These are phyloP conservation scores for Caretta caretta DNA, from an alignment of 2,113 vertebrate species.

Conservation along the genomic window DNA sequence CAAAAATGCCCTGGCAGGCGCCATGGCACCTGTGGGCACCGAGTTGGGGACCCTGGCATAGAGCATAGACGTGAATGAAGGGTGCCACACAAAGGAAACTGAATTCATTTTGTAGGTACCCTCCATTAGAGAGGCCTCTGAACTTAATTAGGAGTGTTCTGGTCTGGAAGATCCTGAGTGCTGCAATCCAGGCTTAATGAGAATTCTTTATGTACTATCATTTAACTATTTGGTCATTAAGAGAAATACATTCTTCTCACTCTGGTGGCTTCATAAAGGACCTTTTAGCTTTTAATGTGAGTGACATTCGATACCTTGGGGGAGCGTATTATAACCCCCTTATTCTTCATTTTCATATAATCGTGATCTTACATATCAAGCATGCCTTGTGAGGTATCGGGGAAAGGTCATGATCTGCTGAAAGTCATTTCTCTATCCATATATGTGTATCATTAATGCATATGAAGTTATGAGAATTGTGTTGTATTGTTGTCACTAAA, in stretches of 20 bases:
- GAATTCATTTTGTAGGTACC: background rate
- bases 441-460: too few relatives aligned
- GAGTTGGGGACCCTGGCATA: background rate
- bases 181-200: background rate
- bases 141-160: background rate
- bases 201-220: background rate
- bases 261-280: background rate
- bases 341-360: too few relatives aligned
- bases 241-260: background rate
- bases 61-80: background rate
- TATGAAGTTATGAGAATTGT: too few relatives aligned
- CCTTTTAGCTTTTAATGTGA: conserved; percentile 40
- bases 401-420: too few relatives aligned
- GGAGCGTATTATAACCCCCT: too few relatives aligned
- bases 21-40: too few relatives aligned
- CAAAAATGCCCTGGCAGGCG: too few relatives aligned
- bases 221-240: conserved; percentile 29
- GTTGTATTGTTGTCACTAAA: too few relatives aligned
- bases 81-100: background rate
- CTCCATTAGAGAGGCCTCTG: background rate
- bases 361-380: too few relatives aligned
- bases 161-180: background rate
- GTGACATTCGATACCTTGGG: too few relatives aligned
- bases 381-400: too few relatives aligned
- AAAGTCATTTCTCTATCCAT: too few relatives aligned